These are phyloP conservation scores for Eubucco bourcierii DNA, from an alignment of 2,113 vertebrate genomes.

Conservation along the genomic window DNA sequence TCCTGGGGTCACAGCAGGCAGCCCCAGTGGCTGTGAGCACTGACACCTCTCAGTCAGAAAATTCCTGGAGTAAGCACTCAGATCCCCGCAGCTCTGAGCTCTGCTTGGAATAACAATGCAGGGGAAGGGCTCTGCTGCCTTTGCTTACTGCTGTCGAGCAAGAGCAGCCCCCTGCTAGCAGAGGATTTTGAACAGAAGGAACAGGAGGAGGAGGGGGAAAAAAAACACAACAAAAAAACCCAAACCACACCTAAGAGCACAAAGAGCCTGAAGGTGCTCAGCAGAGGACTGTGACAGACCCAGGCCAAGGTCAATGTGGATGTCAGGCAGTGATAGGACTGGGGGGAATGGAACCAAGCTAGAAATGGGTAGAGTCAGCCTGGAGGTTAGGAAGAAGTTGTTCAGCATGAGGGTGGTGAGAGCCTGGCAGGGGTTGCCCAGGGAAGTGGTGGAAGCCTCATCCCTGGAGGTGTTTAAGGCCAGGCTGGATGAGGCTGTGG, in stretches of 20 bases:
- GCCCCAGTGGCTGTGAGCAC: neutral
- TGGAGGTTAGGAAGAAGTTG: too few species aligned
- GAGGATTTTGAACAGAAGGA: neutral
- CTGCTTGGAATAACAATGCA: neutral
- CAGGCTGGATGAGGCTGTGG: too few species aligned
- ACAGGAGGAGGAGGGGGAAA: neutral
- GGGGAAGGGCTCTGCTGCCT: neutral
- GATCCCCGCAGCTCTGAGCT: neutral
- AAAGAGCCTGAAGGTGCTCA: constrained; percentile 16
- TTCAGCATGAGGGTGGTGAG: too few species aligned
- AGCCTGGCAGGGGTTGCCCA: too few species aligned
- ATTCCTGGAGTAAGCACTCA: neutral
- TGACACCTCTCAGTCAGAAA: neutral
- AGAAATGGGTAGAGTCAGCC: too few species aligned
- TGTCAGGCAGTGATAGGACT: too few species aligned
- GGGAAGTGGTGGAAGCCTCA: too few species aligned
- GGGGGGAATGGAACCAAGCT: too few species aligned
- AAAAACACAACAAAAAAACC: neutral
- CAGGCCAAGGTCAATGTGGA: neutral
- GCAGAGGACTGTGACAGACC: neutral
- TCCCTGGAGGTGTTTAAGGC: too few species aligned
- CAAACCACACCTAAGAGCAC: neutral
- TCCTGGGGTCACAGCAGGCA: neutral
- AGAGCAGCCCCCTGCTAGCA: neutral
- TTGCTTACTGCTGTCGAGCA: neutral